A percentile compares a stretch with the other conserved stretches of the same genome.
Evolutionary conservation across 64 coral and sea anemone genomes (phyloP).

Genomic region (Pocillopora verrucosa): DNA sequence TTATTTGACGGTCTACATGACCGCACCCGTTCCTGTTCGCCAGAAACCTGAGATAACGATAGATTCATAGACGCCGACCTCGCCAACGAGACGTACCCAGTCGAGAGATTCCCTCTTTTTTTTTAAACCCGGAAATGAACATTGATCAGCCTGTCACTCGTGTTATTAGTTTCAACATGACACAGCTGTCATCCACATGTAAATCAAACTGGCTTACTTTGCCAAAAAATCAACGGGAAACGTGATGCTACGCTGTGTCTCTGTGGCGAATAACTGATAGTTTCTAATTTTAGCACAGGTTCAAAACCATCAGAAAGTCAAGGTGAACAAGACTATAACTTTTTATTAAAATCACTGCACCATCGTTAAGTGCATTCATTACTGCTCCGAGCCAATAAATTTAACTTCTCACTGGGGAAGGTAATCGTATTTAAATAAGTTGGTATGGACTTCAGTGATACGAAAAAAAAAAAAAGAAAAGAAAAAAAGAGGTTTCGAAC

Average conservation of each 20-base stretch:
- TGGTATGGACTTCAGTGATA: not conserved
- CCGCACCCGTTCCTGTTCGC: no score
- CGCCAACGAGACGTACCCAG: no score
- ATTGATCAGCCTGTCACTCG: no score
- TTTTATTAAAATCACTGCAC: slow-evolving; percentile 8
- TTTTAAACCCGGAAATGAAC: no score
- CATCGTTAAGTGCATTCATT: not conserved
- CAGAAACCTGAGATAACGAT: no score
- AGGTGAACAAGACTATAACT: not conserved
- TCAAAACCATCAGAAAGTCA: not conserved
- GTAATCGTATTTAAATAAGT: not conserved
- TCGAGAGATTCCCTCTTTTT: no score
- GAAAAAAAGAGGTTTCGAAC: not conserved
- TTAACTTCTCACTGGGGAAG: not conserved
- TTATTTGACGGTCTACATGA: no score
- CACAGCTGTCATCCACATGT: no score
- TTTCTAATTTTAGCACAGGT: not conserved
- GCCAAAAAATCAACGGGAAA: no score
- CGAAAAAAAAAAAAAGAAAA: not conserved
- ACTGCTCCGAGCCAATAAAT: not conserved
- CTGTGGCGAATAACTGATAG: not conserved
- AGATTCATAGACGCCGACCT: no score
- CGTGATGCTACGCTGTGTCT: not conserved
- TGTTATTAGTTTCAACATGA: no score
- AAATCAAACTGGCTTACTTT: no score